Base-by-base conservation (phyloP, 2,113 vertebrate species). In the Salvelinus alpinus region DNA sequence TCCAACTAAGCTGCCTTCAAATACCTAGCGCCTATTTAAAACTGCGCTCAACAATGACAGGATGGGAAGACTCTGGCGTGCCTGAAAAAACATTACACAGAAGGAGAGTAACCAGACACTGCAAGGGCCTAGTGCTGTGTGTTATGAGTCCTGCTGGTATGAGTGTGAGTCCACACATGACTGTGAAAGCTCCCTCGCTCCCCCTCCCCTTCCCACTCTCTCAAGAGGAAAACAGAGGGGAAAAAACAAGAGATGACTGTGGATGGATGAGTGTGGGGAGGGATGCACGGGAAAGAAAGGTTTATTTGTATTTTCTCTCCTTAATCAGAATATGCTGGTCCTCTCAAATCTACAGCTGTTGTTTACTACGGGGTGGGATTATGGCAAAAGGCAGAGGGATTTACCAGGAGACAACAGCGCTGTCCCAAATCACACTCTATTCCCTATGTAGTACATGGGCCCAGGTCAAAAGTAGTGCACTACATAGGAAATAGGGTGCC, bases 31-130 rank as follows among this genome's bases (percentile, higher is more conserved):
- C 80, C 83, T 89, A 90, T 92, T 92, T 91, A 80, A 89, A 86
- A 85, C 83, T 44, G 76, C 0, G 72, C 71, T 84, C 77, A 89
- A 87, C 86, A 90, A 89, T 87, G 85, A 83, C 81, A 76, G 81
- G 74, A 72, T 25, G 57, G 77, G 75, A 86, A 83, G 83, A 83
- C 77, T 80, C 76, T 78, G 78, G 80, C 84, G 72, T 82, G 85
- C 81, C 83, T 88, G 86, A 89, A 89, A 92, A 92, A 91, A 90
- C 77, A 88, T 90, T 87, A 88, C 57, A 72, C 80, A 85, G 78
- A 85, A 78, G 72, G 72, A 72, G 70, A 76, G 73, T 84, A 88
- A 88, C 78, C 71, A 70, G 51, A 54, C 51, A 54, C 51, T 14
- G 51, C 51, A 4, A 54, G 13, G 16, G 51, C 51, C 16, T 54